Base-by-base conservation (phyloP, 2,888 invertebrate genomes). In the Syrphus vitripennis region DNA sequence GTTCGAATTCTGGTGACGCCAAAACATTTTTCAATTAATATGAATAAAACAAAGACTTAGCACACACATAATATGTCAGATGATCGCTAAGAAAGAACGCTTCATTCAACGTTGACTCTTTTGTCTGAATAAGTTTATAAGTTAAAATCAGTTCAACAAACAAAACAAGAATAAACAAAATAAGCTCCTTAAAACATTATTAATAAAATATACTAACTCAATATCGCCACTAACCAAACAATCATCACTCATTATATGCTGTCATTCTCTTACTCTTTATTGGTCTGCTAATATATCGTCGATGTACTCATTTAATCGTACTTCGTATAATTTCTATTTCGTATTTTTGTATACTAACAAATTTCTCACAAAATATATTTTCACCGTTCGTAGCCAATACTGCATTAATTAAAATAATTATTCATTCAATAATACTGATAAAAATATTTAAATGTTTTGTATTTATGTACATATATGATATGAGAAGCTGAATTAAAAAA, bases 261-360 rank as follows among this genome's bases (percentile, higher is more conserved):
- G 80, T 76, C 83, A 71, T 61, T 55, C 67, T 76, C 24, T 84
- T 84, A 81, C 67, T 84, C 84, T 81, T 84, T 72, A n/a, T 42
- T 3, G 57, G 31, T 57, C 71, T 59, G 59, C 37, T 59, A 63
- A 70, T 75, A 55, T 26, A 29, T 57, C 1, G 34, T 34, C 7
- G 55, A 26, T 26, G 12, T 37, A 71, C 19, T 40, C 19, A 70
- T 71, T 80, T 7, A 59, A 72, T 76, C 55, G 34, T 76, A 59
- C 72, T 42, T 63, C 40, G 31, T 65, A 31, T 50, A 50, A n/a
- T 50, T 26, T 42, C 50, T 9, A 37, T 7, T 48, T 31, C 40
- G 34, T 59, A 31, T 59, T 16, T 26, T 37, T 55, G 10, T 65
- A 26, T 82, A 82, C 50, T 71, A 83, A 75, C 75, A 74, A 63